Base-by-base conservation (phyloP, 2,113 vertebrate species). In the Zonotrichia leucophrys region DNA sequence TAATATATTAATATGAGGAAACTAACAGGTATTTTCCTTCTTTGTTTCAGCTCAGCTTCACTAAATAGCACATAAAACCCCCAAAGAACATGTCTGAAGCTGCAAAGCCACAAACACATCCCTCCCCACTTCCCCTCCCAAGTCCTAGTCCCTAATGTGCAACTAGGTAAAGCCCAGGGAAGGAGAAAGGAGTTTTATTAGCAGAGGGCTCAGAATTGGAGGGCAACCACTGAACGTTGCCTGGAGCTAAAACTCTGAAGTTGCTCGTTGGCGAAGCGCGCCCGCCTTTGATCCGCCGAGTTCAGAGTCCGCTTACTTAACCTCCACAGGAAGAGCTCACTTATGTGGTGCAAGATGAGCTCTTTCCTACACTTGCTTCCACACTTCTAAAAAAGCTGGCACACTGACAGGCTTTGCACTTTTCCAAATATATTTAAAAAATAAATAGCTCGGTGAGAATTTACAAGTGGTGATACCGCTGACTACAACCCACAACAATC, bases 11-110 rank as follows among this genome's bases (percentile, higher is more conserved):
- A 92, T 49, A 74, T 41, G 88, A 90, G 80, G 74, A 96, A 95
- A 90, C 77, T 60, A 84, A 69, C 80, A 93, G 62, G 73, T 73
- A 82, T 96, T 94, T 89, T 88, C 86, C 79, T 92, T 35, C 82
- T 91, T 94, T 92, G 91, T 94, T 87, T 95, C 83, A 92, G 74
- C 66, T 87, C 87, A 74, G 85, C 83, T 94, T 89, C 83, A 90
- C 80, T 81, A 72, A 94, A 90, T 53, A 87, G 83, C 83, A 92
- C 81, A 28, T 21, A 89, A 96, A 97, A 88, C 47, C 85, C 87
- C 96, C 56, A n/a, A 90, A 93, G 86, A 96, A 93, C 96, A 58
- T n/a, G 95, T 42, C 77, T 96, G 92, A 93, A 97, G 53, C 88
- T 96, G 94, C 90, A 87, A 93, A 87, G 90, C 92, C 94, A 91